A percentile compares a stretch with the other conserved stretches of the same genome.
Evolutionary conservation across 2,797 vertebrate species (phyloP).

Genomic region (Glyptemys insculpta): DNA sequence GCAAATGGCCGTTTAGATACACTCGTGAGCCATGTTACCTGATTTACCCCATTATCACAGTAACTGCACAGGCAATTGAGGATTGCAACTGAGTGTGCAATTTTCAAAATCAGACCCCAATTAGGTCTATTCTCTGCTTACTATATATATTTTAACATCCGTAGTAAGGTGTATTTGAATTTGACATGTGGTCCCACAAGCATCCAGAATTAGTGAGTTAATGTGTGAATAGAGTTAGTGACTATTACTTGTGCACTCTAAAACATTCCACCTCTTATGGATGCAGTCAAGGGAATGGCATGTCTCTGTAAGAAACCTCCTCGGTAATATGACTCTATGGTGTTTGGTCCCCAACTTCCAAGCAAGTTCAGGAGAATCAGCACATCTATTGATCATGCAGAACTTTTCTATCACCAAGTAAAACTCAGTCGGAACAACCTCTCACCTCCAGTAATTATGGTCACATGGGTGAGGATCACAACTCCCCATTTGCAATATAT

Average conservation of each 20-base stretch:
- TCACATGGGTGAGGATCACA: not conserved
- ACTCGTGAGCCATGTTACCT: not conserved
- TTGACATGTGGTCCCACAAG: constrained; percentile 22
- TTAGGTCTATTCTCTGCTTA: not conserved
- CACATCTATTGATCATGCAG: constrained; percentile 12
- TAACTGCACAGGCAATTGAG: not conserved
- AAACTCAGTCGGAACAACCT: not conserved
- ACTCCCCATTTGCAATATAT: not conserved
- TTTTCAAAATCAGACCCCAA: not conserved
- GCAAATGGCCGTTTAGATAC: not conserved
- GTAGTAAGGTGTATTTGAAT: not conserved
- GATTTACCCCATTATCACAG: not conserved
- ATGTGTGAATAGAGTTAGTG: not conserved
- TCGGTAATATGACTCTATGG: constrained; percentile 8
- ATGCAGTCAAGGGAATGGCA: constrained; percentile 36
- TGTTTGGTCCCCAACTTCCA: constrained; percentile 14
- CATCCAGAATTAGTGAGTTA: constrained; percentile 23
- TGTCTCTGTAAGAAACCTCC: constrained; percentile 12
- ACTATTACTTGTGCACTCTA: constrained; percentile 32
- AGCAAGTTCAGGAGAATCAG: not conserved
- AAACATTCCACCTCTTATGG: constrained; percentile 26
- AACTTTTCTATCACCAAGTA: constrained; percentile 19
- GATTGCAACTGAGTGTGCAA: not conserved
- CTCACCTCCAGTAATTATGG: not conserved
- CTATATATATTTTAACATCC: not conserved